Evolutionary conservation across 2,113 vertebrate genomes (phyloP), one percentile per base, ranked within the genome.

Genomic region (Anoura caudifer): DNA sequence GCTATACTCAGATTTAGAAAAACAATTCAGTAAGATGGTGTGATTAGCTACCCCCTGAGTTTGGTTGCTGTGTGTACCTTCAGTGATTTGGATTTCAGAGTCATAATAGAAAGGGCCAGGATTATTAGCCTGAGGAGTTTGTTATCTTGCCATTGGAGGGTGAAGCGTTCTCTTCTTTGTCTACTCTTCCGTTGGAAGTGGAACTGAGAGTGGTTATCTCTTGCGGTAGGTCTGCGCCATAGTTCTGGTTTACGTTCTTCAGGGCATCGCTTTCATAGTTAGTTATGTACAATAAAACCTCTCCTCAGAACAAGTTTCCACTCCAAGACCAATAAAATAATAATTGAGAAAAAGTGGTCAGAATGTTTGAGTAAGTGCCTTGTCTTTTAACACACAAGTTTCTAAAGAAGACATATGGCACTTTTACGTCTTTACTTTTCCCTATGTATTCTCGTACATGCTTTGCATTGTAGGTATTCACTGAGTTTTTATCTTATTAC

Each of bases 1-100:
- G 70, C 75, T 73, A 76, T 95, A 84, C 41, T 79, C 2, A 2
- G 75, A 79, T 95, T 95, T 77, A 85, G 84, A 84, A 96, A 97
- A 87, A 87, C 70, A 84, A 10, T 94, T 91, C 81, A 72, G 15
- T 73, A 61, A 85, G 54, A 83, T 63, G 47, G 50, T 81, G 43
- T 90, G 87, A 84, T 95, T 94, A 95, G 36, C 67, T 85, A 65
- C 19, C 45, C 50, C 85, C 54, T 17, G 1, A 63, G 47, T 70
- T 88, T 87, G 72, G 47, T 65, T 87, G 85, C 73, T 59, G 0
- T 70, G 43, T 72, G 20, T 54, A 4, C 31, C 69, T 73, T 94
- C 33, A 50, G 10, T 47, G 61, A 82, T 86, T 95, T 88, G 54
- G 19, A 63, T 92, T 87, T 80, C 12, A 50, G 69, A 33, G 26